These are phyloP conservation scores for Palythoa grandis DNA, from an alignment of 92 coral and sea anemone genomes.

Conservation along the genomic window DNA sequence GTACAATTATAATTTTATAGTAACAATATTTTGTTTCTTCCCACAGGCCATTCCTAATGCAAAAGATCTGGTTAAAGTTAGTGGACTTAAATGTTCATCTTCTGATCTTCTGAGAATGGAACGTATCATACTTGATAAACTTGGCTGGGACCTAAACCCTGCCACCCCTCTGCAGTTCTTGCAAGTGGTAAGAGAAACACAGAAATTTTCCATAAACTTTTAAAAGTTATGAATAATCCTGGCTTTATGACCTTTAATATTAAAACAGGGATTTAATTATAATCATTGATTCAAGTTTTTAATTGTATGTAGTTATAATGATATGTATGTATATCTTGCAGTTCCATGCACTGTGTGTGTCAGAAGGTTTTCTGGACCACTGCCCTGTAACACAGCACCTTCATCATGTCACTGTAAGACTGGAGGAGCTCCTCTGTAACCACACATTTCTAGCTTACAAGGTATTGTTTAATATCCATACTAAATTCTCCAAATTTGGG, in stretches of 20 bases:
- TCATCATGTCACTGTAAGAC: constrained; percentile 67
- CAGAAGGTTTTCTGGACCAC: constrained; percentile 86
- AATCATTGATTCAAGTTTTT: not conserved
- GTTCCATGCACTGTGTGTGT: constrained; percentile 90
- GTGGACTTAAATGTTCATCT: constrained; percentile 89
- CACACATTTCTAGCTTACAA: constrained; percentile 62
- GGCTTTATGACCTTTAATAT: too few species aligned
- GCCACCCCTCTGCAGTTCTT: constrained; percentile 90
- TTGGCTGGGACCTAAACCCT: constrained; percentile 90
- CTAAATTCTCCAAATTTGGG: too few species aligned
- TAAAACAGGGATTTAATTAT: not conserved
- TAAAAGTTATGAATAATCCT: not conserved
- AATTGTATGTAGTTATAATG: not conserved
- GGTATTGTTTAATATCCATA: constrained; percentile 19
- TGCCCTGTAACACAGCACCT: constrained; percentile 80
- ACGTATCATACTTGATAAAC: constrained; percentile 91
- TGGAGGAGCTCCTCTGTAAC: constrained; percentile 69
- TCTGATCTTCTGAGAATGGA: constrained; percentile 99
- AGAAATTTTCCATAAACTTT: not conserved
- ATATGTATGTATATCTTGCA: constrained; percentile 46
- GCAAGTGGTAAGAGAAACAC: constrained; percentile 76
- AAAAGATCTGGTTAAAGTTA: constrained; percentile 89
- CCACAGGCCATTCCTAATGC: constrained; percentile 81
- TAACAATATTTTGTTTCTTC: not conserved
- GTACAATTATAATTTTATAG: not conserved